Conservation (phyloP, 2,888 invertebrate genomes). For the Polymixis lichenea region DNA sequence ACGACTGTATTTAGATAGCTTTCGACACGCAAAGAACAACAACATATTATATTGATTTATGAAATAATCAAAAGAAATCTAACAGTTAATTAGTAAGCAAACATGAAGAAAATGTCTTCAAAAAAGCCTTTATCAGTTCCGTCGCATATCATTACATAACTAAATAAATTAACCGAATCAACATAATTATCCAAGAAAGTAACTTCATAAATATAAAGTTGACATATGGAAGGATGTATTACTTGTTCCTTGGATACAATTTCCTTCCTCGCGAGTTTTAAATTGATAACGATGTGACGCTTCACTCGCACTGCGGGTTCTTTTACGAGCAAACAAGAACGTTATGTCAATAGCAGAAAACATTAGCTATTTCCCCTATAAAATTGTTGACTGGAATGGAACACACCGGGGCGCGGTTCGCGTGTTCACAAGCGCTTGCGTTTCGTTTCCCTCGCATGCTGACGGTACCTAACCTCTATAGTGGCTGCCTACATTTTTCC, state of each 20-base stretch:
- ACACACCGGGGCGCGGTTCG: constrained; percentile 76
- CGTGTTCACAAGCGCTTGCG: constrained; percentile 75
- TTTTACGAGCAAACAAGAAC: constrained; percentile 69
- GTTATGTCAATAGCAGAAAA: constrained; percentile 74
- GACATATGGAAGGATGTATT: constrained; percentile 40
- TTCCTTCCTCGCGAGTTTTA: constrained; percentile 57
- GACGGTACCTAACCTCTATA: constrained; percentile 69
- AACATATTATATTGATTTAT: not conserved
- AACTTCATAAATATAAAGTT: constrained; percentile 36
- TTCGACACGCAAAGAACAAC: too few species aligned
- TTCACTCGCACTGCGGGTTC: constrained; percentile 57
- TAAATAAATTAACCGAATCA: constrained; percentile 33
- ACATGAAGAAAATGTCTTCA: not conserved
- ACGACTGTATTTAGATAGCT: too few species aligned
- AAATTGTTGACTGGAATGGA: constrained; percentile 66
- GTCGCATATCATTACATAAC: constrained; percentile 2
- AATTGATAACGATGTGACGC: constrained; percentile 67
- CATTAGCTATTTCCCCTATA: constrained; percentile 74
- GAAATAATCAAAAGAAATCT: not conserved
- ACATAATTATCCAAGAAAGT: constrained; percentile 16
- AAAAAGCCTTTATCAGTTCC: constrained; percentile 22
- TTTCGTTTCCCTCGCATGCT: constrained; percentile 75
- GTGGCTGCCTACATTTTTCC: constrained; percentile 73
- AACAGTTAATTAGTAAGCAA: not conserved
- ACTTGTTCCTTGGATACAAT: constrained; percentile 53